Conservation (phyloP, 1,140 invertebrate genomes). For the Scaptodrosophila lebanonensis region DNA sequence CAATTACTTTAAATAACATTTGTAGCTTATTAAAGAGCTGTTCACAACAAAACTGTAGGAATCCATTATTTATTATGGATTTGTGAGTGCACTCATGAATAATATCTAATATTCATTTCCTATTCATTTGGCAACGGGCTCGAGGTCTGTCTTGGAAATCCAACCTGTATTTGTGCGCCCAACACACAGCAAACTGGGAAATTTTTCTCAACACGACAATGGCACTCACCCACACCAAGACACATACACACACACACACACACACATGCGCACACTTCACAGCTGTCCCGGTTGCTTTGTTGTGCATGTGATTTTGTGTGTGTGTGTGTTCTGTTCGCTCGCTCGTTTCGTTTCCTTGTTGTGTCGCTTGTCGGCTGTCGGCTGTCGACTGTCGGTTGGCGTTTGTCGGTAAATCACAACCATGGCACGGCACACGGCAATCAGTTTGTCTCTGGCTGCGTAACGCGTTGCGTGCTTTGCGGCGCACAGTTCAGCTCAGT, state of each 20-base stretch:
- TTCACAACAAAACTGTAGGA: too few relatives aligned
- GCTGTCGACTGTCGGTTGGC: slow-evolving; percentile 27
- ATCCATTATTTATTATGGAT: too few relatives aligned
- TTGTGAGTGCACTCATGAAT: too few relatives aligned
- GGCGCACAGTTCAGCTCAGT: slow-evolving; percentile 14
- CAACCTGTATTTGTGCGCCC: slow-evolving; percentile 19
- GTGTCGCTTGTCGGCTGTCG: slow-evolving; percentile 25
- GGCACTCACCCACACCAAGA: background rate
- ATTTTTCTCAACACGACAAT: slow-evolving; percentile 20
- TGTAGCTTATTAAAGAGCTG: too few relatives aligned
- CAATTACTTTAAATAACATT: too few relatives aligned
- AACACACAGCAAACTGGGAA: slow-evolving; percentile 14
- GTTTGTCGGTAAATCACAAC: slow-evolving; percentile 70
- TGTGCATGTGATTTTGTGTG: slow-evolving; percentile 9
- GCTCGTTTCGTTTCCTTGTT: slow-evolving; percentile 29
- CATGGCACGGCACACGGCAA: slow-evolving; percentile 67
- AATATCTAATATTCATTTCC: too few relatives aligned
- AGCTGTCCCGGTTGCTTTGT: slow-evolving; percentile 37
- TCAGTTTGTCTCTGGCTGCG: slow-evolving; percentile 72
- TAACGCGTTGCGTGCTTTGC: slow-evolving; percentile 66
- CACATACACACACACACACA: slow-evolving; percentile 15
- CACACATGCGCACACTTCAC: slow-evolving; percentile 45
- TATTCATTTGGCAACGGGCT: too few relatives aligned
- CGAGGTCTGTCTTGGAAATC: too few relatives aligned
- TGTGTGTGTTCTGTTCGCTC: slow-evolving; percentile 15